Base-by-base conservation (phyloP, 2,888 invertebrate genomes). In the Melanchra persicariae region DNA sequence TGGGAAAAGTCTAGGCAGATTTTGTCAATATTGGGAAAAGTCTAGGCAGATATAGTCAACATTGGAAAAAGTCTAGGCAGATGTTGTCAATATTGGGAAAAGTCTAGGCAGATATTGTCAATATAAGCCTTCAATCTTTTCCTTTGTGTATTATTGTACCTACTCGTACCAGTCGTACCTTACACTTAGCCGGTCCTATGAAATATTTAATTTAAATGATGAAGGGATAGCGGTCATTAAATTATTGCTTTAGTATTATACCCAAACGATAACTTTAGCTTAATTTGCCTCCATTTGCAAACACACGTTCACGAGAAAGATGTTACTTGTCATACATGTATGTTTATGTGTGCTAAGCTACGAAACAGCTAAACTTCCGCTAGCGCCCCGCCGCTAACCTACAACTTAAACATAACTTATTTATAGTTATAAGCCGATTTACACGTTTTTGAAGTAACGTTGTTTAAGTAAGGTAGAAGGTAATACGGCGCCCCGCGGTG, bases 351-450 rank as follows among this genome's bases (percentile, higher is more conserved):
- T 62, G 26, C 52, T 78, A 69, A 75, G 63, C 68, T 70, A 59
- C 62, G 75, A 74, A 69, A 68, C 75, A 54, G 45, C 69, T 61
- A 45, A 73, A 77, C 87, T 87, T 88, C 89, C 88, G 85, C 69
- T 62, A 78, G 75, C 85, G 68, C 77, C 90, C 87, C 83, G 87
- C 87, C 64, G 90, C 58, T 85, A 86, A 87, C 79, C 84, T 82
- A 83, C 87, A 84, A 80, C 83, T 85, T 81, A 75, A 84, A 85
- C 83, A 81, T 81, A 70, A 84, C 81, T 85, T 84, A 88, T 87
- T 85, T 85, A 88, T 86, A 79, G 81, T 77, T 82, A 72, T 74
- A 80, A 79, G 74, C 78, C 81, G 85, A 86, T 85, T 85, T 88
- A 85, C 87, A 85, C 77, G 80, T 74, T 81, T 81, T 77, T 75